These are phyloP conservation scores for Dipodomys stephensi DNA, from an alignment of 2,113 vertebrate genomes.

Conservation along the genomic window DNA sequence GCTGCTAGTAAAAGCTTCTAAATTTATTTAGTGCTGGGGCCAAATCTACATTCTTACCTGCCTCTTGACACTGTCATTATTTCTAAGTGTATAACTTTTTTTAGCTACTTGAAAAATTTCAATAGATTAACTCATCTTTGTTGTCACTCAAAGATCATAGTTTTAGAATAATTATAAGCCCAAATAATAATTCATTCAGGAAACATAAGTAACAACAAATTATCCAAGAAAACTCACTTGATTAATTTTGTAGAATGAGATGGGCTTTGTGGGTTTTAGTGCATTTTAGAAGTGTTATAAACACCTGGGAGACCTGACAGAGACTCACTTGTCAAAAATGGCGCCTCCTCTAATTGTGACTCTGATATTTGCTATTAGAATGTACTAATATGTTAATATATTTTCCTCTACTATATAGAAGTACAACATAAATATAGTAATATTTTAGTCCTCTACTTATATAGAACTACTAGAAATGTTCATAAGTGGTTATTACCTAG, in stretches of 20 bases:
- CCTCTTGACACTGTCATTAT: not conserved
- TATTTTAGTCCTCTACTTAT: not conserved
- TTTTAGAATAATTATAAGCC: not conserved
- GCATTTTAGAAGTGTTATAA: conserved; percentile 6
- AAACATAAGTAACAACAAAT: conserved; percentile 18
- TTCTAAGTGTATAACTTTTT: not conserved
- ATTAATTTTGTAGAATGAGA: not conserved
- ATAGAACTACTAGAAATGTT: not conserved
- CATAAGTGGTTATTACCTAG: not conserved
- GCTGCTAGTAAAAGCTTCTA: not conserved
- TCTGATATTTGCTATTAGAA: no score
- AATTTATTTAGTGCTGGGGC: not conserved
- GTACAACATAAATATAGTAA: no score
- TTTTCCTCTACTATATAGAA: not conserved
- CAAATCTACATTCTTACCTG: not conserved
- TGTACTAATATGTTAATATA: no score
- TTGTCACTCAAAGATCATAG: not conserved
- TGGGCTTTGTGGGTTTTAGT: not conserved
- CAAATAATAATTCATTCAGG: not conserved
- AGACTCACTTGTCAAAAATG: no score
- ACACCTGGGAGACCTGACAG: not conserved
- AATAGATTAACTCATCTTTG: not conserved
- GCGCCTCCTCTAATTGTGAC: no score
- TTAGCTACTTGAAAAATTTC: not conserved
- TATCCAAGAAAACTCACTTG: not conserved